phyloP scores from a whole-genome alignment of 2,797 vertebrate genomes.

The Pampus argenteus region DNA sequence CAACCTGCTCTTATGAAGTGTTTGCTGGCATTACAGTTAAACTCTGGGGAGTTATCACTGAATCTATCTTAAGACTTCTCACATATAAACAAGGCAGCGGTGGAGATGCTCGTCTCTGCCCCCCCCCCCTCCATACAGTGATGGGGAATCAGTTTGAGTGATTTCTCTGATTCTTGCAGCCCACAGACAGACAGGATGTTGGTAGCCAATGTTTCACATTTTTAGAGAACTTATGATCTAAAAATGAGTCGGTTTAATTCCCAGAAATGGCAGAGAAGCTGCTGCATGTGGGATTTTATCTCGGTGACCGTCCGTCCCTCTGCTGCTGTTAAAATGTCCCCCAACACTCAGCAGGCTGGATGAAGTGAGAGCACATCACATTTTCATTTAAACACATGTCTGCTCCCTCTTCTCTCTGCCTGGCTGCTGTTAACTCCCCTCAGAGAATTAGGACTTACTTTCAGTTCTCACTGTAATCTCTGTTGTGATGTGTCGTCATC shows the following conservation, averaged over 20 bases:
- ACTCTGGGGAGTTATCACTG: conserved; percentile 21
- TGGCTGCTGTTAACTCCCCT: background rate
- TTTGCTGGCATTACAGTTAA: conserved; percentile 29
- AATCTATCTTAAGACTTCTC: conserved; percentile 36
- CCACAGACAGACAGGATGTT: conserved; percentile 24
- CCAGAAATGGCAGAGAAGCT: background rate
- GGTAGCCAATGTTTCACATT: conserved; percentile 5
- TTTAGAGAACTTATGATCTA: background rate
- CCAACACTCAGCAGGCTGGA: background rate
- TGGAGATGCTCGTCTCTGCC: conserved; percentile 2
- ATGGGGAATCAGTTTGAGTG: conserved; percentile 13
- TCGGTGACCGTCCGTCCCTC: background rate
- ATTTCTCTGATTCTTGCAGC: conserved; percentile 7
- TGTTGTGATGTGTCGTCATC: background rate
- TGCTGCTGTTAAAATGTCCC: background rate
- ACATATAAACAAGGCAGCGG: conserved; percentile 8
- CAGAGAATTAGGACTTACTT: background rate
- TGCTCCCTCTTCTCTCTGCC: background rate
- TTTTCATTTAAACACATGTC: background rate
- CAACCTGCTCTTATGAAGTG: conserved; percentile 26
- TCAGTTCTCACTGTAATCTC: too few species aligned
- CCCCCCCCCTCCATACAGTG: conserved; percentile 21
- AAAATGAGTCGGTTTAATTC: conserved; percentile 18
- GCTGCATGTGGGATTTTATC: background rate
- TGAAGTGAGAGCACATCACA: background rate